phyloP scores from a whole-genome alignment of 2,888 invertebrate species.

The Torymus aiolomorphi region DNA sequence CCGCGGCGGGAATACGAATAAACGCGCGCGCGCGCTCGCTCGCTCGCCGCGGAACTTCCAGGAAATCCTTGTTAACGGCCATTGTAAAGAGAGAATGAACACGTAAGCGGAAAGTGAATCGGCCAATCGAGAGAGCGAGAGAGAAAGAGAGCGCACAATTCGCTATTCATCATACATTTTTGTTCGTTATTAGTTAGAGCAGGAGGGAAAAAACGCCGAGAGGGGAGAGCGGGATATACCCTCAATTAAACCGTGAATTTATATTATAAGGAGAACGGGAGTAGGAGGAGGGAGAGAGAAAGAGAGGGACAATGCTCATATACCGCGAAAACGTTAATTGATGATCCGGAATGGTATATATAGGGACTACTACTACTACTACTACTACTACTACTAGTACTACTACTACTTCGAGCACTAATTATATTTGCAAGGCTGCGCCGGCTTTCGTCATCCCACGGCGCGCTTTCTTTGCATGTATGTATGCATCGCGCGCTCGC shows the following conservation, averaged over 20 bases:
- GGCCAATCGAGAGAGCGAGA: conserved; percentile 46
- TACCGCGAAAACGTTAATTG: conserved; percentile 58
- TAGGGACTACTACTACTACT: too few relatives aligned
- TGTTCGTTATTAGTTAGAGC: conserved; percentile 57
- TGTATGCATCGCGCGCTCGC: conserved; percentile 6
- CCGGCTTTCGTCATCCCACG: conserved; percentile 45
- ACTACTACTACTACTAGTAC: too few relatives aligned
- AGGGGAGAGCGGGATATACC: conserved; percentile 19
- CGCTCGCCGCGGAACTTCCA: conserved; percentile 59
- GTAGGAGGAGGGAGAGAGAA: conserved; percentile 12
- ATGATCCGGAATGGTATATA: conserved; percentile 42
- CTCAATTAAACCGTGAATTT: conserved; percentile 53
- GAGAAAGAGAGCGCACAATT: conserved; percentile 52
- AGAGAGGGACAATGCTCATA: conserved; percentile 51
- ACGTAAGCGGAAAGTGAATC: conserved; percentile 62
- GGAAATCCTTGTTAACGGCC: conserved; percentile 64
- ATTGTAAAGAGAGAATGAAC: conserved; percentile 60
- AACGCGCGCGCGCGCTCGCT: background rate
- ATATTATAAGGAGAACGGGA: conserved; percentile 41
- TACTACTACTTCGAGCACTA: conserved; percentile 47
- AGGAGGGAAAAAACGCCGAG: conserved; percentile 24
- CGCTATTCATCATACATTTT: conserved; percentile 59
- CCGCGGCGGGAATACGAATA: conserved; percentile 57
- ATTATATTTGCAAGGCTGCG: conserved; percentile 46
- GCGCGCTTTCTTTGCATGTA: conserved; percentile 14